phyloP scores from a whole-genome alignment of 2,888 invertebrate species.

The Cyclophora albipunctata region DNA sequence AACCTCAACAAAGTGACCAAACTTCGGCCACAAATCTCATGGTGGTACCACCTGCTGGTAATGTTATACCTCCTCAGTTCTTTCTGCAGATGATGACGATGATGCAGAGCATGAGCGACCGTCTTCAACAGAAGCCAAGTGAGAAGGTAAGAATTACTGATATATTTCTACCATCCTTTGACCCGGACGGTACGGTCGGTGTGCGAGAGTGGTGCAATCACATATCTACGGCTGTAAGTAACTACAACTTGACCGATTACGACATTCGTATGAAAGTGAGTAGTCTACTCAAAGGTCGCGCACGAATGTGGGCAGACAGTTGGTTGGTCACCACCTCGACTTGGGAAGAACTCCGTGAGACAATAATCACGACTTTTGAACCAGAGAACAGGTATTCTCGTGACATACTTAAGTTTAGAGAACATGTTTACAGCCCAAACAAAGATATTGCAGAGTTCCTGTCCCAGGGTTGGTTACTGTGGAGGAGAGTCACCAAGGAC shows the following conservation, averaged over 20 bases:
- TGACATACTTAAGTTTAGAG: slow-evolving; percentile 20
- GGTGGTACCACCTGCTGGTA: too few species aligned
- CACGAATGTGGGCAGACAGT: slow-evolving; percentile 21
- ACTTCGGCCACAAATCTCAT: too few species aligned
- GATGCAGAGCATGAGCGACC: slow-evolving; percentile 18
- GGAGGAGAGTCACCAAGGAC: slow-evolving; percentile 20
- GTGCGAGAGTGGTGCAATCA: slow-evolving; percentile 25
- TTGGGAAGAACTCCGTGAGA: slow-evolving; percentile 16
- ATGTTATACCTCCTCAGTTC: too few species aligned
- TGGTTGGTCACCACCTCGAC: slow-evolving; percentile 20
- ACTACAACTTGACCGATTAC: slow-evolving; percentile 20
- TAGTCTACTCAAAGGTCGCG: slow-evolving; percentile 24
- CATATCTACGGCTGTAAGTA: slow-evolving; percentile 14
- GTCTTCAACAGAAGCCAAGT: slow-evolving; percentile 4
- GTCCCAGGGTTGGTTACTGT: slow-evolving; percentile 25
- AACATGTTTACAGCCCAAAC: slow-evolving; percentile 19
- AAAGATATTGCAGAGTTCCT: slow-evolving; percentile 25
- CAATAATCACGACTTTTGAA: slow-evolving; percentile 16
- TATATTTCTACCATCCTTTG: slow-evolving; percentile 23
- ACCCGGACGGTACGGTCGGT: slow-evolving; percentile 21
- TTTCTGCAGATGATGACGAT: not conserved
- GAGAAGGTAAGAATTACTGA: slow-evolving; percentile 21
- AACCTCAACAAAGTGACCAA: too few species aligned
- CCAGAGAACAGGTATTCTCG: slow-evolving; percentile 27
- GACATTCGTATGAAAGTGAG: slow-evolving; percentile 24